These are phyloP conservation scores for Ornithoptera priamus DNA, from an alignment of 2,888 invertebrate genomes.

Conservation along the genomic window DNA sequence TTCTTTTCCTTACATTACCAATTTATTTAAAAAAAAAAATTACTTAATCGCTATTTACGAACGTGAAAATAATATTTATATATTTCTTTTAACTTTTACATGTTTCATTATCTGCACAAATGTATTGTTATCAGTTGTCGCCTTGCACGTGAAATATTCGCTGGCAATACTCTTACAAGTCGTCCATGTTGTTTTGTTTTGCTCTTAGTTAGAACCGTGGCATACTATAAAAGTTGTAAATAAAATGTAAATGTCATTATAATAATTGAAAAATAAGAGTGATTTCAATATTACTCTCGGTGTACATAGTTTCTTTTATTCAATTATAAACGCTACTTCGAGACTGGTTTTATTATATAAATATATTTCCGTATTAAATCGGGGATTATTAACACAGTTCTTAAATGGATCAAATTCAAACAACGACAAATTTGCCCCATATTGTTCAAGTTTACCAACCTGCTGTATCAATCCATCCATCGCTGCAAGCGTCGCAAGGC, in stretches of 20 bases:
- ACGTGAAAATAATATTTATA: too few species aligned
- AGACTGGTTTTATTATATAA: neutral
- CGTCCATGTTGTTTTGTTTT: constrained; percentile 38
- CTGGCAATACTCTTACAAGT: neutral
- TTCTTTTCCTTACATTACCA: too few species aligned
- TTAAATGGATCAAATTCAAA: constrained; percentile 65
- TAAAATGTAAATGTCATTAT: neutral
- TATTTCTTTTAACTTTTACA: too few species aligned
- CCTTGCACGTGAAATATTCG: neutral
- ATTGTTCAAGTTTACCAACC: constrained; percentile 66
- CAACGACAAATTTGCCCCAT: constrained; percentile 54
- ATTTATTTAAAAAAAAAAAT: too few species aligned
- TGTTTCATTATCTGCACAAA: too few species aligned
- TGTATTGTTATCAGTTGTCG: neutral
- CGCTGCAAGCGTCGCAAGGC: constrained; percentile 53
- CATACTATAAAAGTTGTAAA: constrained; percentile 35
- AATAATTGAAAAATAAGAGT: too few species aligned
- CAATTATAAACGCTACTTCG: neutral
- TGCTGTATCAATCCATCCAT: constrained; percentile 56
- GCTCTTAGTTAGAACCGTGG: constrained; percentile 50
- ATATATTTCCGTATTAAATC: neutral
- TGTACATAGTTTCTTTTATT: neutral
- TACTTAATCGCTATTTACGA: too few species aligned
- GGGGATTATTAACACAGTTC: neutral
- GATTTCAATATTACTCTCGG: too few species aligned